Evolutionary conservation across 2,797 vertebrate genomes (phyloP).

Genomic region (Myotis pilosus): DNA sequence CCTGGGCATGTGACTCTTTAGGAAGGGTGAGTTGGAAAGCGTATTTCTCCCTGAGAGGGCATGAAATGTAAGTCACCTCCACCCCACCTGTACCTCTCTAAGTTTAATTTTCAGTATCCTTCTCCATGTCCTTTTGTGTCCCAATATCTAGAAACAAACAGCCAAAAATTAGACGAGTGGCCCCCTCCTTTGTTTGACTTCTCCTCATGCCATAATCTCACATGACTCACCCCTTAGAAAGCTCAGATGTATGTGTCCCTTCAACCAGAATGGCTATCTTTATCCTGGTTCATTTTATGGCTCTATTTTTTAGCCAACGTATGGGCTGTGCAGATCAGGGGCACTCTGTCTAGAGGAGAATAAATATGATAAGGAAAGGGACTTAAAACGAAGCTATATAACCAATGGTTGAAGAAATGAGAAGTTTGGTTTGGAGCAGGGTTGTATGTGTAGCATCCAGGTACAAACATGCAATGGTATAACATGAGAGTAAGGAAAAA

Average conservation of each 20-base stretch:
- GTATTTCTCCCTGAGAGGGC: not conserved
- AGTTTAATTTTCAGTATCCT: not conserved
- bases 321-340: not conserved
- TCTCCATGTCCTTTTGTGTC: not conserved
- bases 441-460: not conserved
- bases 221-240: not conserved
- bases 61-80: not conserved
- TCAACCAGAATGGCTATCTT: not conserved
- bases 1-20: not conserved
- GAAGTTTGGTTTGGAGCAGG: not conserved
- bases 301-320: not conserved
- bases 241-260: not conserved
- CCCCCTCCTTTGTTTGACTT: not conserved
- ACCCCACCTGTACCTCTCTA: not conserved
- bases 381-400: not conserved
- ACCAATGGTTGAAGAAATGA: not conserved
- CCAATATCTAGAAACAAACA: not conserved
- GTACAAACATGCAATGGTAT: not conserved
- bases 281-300: not conserved
- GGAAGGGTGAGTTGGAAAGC: not conserved
- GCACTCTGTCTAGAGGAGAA: not conserved
- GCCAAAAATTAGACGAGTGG: not conserved
- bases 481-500: not conserved
- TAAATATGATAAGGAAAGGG: not conserved
- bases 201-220: not conserved